Conservation (phyloP, 2,888 invertebrate genomes). For the Pantelozetes paolii region DNA sequence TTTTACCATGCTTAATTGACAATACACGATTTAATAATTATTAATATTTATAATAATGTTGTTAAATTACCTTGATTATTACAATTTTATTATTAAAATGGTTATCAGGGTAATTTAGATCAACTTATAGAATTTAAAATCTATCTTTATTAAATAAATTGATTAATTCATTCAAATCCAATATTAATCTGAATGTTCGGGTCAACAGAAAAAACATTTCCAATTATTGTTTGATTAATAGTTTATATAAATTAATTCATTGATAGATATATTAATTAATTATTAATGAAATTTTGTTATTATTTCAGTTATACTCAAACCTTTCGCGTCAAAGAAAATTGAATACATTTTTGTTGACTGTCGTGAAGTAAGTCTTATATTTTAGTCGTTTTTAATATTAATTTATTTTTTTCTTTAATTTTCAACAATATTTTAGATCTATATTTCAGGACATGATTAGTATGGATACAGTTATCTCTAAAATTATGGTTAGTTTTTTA, state of each 20-base stretch:
- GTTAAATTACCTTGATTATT: background rate
- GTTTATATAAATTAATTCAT: too few relatives aligned
- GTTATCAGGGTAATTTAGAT: too few relatives aligned
- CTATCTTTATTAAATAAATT: too few relatives aligned
- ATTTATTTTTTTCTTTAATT: background rate
- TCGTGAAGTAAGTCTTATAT: slow-evolving; percentile 66
- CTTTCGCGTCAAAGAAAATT: slow-evolving; percentile 68
- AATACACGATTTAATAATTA: too few relatives aligned
- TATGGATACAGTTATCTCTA: slow-evolving; percentile 72
- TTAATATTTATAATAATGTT: background rate
- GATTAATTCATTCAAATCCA: too few relatives aligned
- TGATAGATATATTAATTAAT: background rate
- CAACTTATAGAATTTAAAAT: too few relatives aligned
- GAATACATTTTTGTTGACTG: slow-evolving; percentile 70
- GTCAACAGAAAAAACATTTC: too few relatives aligned
- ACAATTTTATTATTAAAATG: too few relatives aligned
- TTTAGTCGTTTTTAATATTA: background rate
- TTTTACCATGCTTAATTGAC: too few relatives aligned
- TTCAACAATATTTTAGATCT: slow-evolving; percentile 63
- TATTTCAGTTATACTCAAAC: slow-evolving; percentile 59
- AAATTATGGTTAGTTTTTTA: slow-evolving; percentile 63
- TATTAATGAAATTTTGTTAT: slow-evolving; percentile 2
- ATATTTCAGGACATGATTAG: slow-evolving; percentile 84
- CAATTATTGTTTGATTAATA: too few relatives aligned
- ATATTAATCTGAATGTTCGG: too few relatives aligned